Evolutionary conservation across 2,888 invertebrate genomes (phyloP).

Genomic region (Perizoma flavofasciatum): DNA sequence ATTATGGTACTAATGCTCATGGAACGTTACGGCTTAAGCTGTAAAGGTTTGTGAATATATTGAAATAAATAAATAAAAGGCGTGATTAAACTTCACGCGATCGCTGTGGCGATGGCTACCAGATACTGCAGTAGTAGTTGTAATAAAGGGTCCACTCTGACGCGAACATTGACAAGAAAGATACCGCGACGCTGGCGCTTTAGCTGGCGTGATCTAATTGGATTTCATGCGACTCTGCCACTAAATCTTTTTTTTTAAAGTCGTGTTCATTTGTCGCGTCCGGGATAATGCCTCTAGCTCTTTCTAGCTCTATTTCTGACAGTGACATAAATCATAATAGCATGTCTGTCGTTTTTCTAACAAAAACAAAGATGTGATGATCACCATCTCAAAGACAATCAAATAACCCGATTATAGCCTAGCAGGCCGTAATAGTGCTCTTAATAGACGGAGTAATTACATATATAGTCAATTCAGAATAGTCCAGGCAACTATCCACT

Average conservation of each 20-base stretch:
- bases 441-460: constrained; percentile 60
- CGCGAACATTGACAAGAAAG: too few relatives aligned
- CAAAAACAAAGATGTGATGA: constrained; percentile 48
- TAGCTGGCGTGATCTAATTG: too few relatives aligned
- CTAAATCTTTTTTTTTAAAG: not conserved
- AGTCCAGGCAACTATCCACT: constrained; percentile 7
- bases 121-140: too few relatives aligned
- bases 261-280: constrained; percentile 10
- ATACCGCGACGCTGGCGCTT: too few relatives aligned
- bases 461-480: constrained; percentile 47
- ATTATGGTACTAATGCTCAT: too few relatives aligned
- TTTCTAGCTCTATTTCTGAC: constrained; percentile 28
- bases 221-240: too few relatives aligned
- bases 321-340: constrained; percentile 54
- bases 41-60: too few relatives aligned
- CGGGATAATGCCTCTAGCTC: not conserved
- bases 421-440: constrained; percentile 40
- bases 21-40: too few relatives aligned
- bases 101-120: too few relatives aligned
- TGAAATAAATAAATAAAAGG: too few relatives aligned
- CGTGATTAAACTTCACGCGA: too few relatives aligned
- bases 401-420: constrained; percentile 48
- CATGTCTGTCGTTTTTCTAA: constrained; percentile 30
- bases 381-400: constrained; percentile 49
- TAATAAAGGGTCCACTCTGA: too few relatives aligned